Percentiles rank a stretch among this genome's conserved stretches.
These are phyloP conservation scores for Ovis canadensis DNA, from an alignment of 2,113 vertebrate genomes.

Conservation along the genomic window DNA sequence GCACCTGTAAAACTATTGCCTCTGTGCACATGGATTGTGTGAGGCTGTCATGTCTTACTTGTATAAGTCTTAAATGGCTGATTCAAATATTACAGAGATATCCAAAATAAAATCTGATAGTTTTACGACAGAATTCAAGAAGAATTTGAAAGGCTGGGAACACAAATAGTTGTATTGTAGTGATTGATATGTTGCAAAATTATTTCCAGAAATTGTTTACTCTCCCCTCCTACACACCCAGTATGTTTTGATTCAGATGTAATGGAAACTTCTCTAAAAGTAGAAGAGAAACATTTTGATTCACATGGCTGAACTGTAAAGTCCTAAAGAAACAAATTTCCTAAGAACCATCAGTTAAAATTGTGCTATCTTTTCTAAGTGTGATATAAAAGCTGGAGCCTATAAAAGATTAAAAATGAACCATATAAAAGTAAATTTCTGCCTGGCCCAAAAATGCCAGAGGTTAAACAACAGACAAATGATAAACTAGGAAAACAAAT, in stretches of 20 bases:
- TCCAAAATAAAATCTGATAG: neutral
- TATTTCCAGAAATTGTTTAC: conserved; percentile 25
- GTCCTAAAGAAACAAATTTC: conserved; percentile 3
- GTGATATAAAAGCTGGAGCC: neutral
- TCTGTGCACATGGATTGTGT: neutral
- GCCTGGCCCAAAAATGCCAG: neutral
- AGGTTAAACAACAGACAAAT: neutral
- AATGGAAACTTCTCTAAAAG: neutral
- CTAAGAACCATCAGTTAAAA: neutral
- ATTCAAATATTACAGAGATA: neutral
- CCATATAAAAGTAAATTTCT: neutral
- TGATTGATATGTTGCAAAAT: neutral
- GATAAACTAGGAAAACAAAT: conserved; percentile 8
- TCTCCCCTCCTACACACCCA: neutral
- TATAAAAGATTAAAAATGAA: neutral
- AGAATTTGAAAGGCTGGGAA: neutral
- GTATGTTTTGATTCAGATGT: neutral
- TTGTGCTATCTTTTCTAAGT: neutral
- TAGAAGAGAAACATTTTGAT: neutral
- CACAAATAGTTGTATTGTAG: neutral
- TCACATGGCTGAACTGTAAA: neutral
- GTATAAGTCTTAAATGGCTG: neutral
- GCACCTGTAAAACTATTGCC: neutral
- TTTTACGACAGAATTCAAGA: neutral
- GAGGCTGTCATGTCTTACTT: neutral